Base-by-base conservation (phyloP, 2,888 invertebrate genomes). In the Mimumesa dahlbomi region DNA sequence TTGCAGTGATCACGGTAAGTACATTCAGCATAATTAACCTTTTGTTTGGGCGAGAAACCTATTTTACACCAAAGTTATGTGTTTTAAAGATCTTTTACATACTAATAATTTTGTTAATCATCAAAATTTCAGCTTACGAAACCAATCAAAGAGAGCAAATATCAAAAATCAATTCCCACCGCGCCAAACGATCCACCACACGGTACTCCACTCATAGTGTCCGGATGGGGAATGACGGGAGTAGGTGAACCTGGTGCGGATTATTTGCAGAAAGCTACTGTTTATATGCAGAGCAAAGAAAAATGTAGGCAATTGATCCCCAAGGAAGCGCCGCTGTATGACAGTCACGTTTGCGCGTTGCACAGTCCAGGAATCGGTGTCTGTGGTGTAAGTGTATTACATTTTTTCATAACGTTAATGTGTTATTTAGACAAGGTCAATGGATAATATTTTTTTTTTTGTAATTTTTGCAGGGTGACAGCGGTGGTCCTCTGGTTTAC, bases 391-490 rank as follows among this genome's bases (percentile, higher is more conserved):
- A 45, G 29, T 1, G 14, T 45, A n/a, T 45, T 4, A 3, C 19
- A 2, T 11, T 45, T n/a, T 1, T 22, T 43, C 9, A 19, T 13
- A 1, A 16, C 18, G 16, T 3, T 5, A 7, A 2, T 18, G 42
- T 2, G 11, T 19, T 42, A 5, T 5, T 7, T 9, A 29, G 29
- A 29, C 29, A 29, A 6, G 9, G 14, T 5, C 6, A 18, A 19
- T 16, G 9, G 14, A 2, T 6, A 13, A 18, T 36, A 11, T 46
- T 45, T 1, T 14, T 36, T 25, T n/a, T 62, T 11, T 4, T 13
- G n/a, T n/a, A n/a, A n/a, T 42, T 40, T 21, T 18, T 56, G 2
- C 43, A 78, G 78, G 76, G 76, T 46, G 76, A 78, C 64, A 76
- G 74, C 13, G 78, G 78, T 14, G 58, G 76, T 9, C 76, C 78